Conservation (phyloP, 2,797 vertebrate genomes). For the Lithobates pipiens region DNA sequence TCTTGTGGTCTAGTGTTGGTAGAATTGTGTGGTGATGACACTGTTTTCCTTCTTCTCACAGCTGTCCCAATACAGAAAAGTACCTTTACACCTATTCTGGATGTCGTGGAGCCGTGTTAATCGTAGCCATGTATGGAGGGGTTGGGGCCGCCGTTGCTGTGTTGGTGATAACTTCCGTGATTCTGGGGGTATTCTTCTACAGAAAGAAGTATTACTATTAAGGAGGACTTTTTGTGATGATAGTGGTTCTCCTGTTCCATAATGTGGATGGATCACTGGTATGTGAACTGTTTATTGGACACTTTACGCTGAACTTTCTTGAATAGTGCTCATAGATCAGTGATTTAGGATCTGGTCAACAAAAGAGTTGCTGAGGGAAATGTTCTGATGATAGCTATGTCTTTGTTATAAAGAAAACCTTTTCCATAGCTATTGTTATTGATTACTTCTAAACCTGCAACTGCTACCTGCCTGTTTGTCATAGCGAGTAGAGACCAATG, state of each 20-base stretch:
- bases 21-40: neutral
- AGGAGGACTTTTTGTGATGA: neutral
- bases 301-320: too few relatives aligned
- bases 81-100: slow-evolving; percentile 12
- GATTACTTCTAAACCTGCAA: too few relatives aligned
- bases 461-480: too few relatives aligned
- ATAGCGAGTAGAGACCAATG: too few relatives aligned
- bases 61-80: slow-evolving; percentile 6
- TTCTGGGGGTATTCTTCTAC: neutral
- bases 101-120: neutral
- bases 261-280: neutral
- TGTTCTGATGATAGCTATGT: too few relatives aligned
- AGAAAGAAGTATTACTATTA: slow-evolving; percentile 10
- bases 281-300: neutral
- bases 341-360: too few relatives aligned
- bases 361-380: too few relatives aligned
- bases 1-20: too few relatives aligned
- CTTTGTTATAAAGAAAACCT: too few relatives aligned
- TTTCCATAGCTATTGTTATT: too few relatives aligned
- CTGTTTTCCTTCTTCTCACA: neutral
- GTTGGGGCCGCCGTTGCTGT: slow-evolving; percentile 3
- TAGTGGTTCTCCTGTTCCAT: neutral
- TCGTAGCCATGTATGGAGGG: slow-evolving; percentile 14
- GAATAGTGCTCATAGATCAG: too few relatives aligned
- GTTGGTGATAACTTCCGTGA: neutral